Evolutionary conservation across 2,797 vertebrate genomes (phyloP).

Genomic region (Hydrocynus forskahlii): DNA sequence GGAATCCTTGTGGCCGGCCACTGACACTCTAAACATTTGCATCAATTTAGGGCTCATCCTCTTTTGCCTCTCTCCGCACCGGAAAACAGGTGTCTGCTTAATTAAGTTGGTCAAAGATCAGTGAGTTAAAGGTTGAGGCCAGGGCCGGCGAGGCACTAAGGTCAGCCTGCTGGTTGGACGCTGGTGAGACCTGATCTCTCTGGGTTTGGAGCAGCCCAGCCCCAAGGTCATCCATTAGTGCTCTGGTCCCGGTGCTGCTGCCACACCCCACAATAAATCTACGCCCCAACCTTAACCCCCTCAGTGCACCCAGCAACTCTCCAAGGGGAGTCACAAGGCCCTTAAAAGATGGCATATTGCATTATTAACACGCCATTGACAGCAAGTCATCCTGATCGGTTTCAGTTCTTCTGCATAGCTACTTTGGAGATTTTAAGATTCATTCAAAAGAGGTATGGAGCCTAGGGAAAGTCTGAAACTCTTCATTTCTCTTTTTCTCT

Average conservation of each 20-base stretch:
- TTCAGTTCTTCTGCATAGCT: conserved; percentile 31
- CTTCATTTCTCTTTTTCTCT: not conserved
- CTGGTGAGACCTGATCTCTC: conserved; percentile 92
- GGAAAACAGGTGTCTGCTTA: conserved; percentile 98
- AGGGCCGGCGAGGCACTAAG: conserved; percentile 84
- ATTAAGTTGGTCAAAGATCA: conserved; percentile 99
- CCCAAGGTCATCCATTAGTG: conserved; percentile 99
- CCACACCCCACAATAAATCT: conserved; percentile 92
- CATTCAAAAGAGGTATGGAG: not conserved
- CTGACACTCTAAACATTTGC: conserved; percentile 84
- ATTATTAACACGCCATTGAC: conserved; percentile 83
- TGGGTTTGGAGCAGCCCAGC: conserved; percentile 89
- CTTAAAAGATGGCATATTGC: conserved; percentile 74
- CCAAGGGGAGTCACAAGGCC: conserved; percentile 80
- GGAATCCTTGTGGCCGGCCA: conserved; percentile 78
- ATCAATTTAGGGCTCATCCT: conserved; percentile 81
- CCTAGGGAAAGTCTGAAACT: conserved; percentile 10
- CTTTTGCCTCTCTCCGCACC: conserved; percentile 68
- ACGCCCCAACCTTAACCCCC: conserved; percentile 95
- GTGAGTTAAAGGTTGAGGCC: conserved; percentile 94
- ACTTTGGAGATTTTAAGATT: conserved; percentile 26
- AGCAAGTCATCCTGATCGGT: conserved; percentile 65
- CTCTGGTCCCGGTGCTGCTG: conserved; percentile 85
- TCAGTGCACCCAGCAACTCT: conserved; percentile 87
- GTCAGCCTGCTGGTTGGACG: conserved; percentile 88